phyloP scores from a whole-genome alignment of 2,888 invertebrate genomes.

The Rhagonycha fulva region DNA sequence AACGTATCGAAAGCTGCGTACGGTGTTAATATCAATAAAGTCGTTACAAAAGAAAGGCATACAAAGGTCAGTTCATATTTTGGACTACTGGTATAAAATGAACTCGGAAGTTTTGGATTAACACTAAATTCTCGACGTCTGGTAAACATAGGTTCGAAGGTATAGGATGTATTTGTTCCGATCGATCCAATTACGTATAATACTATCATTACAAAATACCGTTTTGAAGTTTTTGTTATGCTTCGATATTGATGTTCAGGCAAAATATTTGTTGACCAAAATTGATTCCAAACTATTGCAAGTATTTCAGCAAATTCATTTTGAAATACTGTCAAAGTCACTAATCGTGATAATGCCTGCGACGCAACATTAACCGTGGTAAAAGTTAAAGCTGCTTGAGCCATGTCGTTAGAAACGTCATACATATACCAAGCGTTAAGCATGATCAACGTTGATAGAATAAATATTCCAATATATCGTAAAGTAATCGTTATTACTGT shows the following conservation, averaged over 20 bases:
- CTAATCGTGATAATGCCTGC: background rate
- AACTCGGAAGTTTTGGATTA: background rate
- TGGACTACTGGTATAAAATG: background rate
- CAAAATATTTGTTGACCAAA: background rate
- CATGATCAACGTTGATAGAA: background rate
- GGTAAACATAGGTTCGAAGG: background rate
- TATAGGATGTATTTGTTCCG: too few relatives aligned
- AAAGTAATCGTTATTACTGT: background rate
- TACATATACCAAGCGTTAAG: background rate
- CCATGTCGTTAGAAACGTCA: background rate
- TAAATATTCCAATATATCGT: background rate
- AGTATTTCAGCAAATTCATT: background rate
- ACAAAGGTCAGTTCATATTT: background rate
- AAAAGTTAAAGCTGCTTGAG: background rate
- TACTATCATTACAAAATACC: background rate
- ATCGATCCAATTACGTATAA: background rate
- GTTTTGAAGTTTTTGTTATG: background rate
- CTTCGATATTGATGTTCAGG: background rate
- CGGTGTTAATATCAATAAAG: background rate
- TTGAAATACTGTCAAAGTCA: background rate
- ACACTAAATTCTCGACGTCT: background rate
- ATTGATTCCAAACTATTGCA: background rate
- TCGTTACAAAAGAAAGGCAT: background rate
- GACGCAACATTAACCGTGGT: background rate
- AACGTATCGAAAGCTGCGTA: background rate